Percentiles rank a stretch among this genome's conserved stretches.
Conservation (phyloP, 2,797 vertebrate species). For the Tenualosa thibaudeaui region DNA sequence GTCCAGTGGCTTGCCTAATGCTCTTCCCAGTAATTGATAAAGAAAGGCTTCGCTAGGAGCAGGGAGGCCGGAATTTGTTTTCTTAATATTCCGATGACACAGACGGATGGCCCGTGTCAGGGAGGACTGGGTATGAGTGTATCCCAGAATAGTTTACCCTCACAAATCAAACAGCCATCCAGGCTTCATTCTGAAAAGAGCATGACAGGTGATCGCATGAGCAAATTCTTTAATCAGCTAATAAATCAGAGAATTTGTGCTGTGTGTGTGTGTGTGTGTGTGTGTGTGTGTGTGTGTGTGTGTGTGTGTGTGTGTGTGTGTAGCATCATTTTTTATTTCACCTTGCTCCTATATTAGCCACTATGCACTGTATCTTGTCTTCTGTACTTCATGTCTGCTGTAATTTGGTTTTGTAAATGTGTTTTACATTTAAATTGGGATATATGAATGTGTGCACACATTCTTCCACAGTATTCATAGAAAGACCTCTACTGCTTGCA, state of each 20-base stretch:
- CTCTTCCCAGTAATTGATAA: slow-evolving; percentile 73
- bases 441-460: background rate
- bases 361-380: background rate
- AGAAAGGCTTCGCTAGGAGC: slow-evolving; percentile 59
- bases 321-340: background rate
- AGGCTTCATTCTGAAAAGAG: slow-evolving; percentile 73
- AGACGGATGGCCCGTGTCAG: slow-evolving; percentile 57
- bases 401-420: background rate
- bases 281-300: background rate
- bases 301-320: too few relatives aligned
- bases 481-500: background rate
- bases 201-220: slow-evolving; percentile 75
- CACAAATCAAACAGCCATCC: slow-evolving; percentile 77
- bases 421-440: background rate
- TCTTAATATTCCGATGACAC: slow-evolving; percentile 70
- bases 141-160: slow-evolving; percentile 64
- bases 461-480: background rate
- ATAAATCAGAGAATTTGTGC: slow-evolving; percentile 72
- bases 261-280: slow-evolving; percentile 20
- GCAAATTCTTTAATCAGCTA: slow-evolving; percentile 75
- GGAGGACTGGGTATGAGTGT: slow-evolving; percentile 51
- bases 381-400: background rate
- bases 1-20: slow-evolving; percentile 59
- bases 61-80: slow-evolving; percentile 69
- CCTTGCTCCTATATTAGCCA: background rate